phyloP scores from a whole-genome alignment of 2,797 vertebrate genomes.

The Alcedo quadribrachys region DNA sequence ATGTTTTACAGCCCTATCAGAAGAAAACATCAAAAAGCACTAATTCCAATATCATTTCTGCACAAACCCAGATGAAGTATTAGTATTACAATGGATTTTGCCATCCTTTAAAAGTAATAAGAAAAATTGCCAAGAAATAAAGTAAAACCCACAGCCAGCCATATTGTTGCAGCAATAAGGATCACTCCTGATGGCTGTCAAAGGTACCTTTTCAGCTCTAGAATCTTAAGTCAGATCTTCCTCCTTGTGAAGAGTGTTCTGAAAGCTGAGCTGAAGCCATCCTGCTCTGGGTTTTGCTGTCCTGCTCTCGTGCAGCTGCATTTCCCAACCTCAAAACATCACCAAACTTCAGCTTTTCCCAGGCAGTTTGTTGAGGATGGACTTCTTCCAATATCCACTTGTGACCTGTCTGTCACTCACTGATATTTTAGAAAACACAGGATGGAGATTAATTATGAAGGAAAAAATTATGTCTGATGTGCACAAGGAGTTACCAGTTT shows the following conservation, averaged over 20 bases:
- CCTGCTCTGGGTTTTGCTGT: neutral
- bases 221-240: neutral
- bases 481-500: neutral
- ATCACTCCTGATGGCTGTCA: neutral
- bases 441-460: neutral
- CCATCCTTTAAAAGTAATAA: neutral
- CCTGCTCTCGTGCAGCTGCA: neutral
- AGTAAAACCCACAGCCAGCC: neutral
- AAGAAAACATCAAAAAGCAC: neutral
- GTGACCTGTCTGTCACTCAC: neutral
- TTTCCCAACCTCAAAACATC: neutral
- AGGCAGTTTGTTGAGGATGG: neutral
- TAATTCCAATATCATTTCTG: neutral
- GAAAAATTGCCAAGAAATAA: neutral
- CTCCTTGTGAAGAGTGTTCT: neutral
- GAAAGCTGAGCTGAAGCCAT: neutral
- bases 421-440: neutral
- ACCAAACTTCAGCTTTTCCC: neutral
- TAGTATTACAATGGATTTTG: neutral
- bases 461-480: neutral
- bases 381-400: neutral
- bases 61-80: neutral
- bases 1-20: slow-evolving; percentile 18
- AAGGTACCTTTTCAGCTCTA: neutral
- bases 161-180: neutral